A percentile compares a stretch with the other conserved stretches of the same genome.
Conservation (phyloP, 1,140 invertebrate species). For the Hycleus phaleratus region DNA sequence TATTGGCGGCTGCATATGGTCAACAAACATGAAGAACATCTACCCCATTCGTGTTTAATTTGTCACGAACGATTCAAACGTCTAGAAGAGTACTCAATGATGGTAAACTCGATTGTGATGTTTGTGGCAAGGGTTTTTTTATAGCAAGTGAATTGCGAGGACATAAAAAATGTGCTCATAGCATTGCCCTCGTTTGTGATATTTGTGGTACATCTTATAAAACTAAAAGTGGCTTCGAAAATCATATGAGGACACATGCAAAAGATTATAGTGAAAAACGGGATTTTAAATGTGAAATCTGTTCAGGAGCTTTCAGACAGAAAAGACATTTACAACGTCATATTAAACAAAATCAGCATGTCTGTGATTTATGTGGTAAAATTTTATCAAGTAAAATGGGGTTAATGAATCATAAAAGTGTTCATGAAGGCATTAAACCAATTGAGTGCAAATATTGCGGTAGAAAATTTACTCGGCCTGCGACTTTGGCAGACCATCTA, state of each 20-base stretch:
- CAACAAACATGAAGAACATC: too few species aligned
- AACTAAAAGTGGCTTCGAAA: neutral
- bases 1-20: too few species aligned
- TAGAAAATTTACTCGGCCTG: conserved; percentile 25
- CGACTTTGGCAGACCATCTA: conserved; percentile 58
- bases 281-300: conserved; percentile 3
- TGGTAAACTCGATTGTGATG: too few species aligned
- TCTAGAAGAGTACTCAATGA: too few species aligned
- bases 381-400: conserved; percentile 26
- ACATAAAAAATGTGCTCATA: too few species aligned
- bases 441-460: conserved; percentile 33
- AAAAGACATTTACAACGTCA: neutral
- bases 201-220: too few species aligned
- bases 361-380: conserved; percentile 45
- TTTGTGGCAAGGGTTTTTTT: too few species aligned
- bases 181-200: too few species aligned
- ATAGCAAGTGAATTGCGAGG: too few species aligned
- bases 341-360: conserved; percentile 2
- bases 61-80: too few species aligned
- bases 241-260: neutral
- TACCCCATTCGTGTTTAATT: too few species aligned
- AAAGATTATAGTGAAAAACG: neutral
- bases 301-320: neutral
- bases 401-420: conserved; percentile 28
- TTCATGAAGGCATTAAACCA: conserved; percentile 34